phyloP scores from a whole-genome alignment of 2,888 invertebrate genomes.

The Lasius platythorax region DNA sequence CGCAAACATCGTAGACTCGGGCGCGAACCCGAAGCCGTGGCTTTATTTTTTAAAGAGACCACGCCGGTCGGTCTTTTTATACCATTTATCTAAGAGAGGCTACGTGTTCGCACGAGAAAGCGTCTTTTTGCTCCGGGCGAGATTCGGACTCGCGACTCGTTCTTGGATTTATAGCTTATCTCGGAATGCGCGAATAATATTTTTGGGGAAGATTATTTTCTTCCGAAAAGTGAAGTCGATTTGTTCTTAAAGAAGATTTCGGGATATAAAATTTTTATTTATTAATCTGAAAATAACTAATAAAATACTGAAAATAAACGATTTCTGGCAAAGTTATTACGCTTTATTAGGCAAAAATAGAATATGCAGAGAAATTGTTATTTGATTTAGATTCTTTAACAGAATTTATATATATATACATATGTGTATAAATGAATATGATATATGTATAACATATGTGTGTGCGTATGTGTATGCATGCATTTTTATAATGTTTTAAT shows the following conservation, averaged over 20 bases:
- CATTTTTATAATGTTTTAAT: not conserved
- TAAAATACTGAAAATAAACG: not conserved
- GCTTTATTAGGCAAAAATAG: not conserved
- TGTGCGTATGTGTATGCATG: not conserved
- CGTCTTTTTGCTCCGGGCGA: constrained; percentile 3
- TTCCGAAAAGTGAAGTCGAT: not conserved
- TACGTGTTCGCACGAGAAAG: not conserved
- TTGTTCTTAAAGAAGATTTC: not conserved
- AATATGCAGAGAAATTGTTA: not conserved
- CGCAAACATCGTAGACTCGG: constrained; percentile 68
- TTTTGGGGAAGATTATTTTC: not conserved
- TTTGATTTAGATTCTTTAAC: not conserved
- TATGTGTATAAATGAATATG: too few species aligned
- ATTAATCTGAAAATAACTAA: not conserved
- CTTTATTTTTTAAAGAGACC: constrained; percentile 74
- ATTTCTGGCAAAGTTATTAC: not conserved
- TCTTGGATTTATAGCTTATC: not conserved
- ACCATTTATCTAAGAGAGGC: not conserved
- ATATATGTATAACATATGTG: not conserved
- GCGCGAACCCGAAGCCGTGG: constrained; percentile 50
- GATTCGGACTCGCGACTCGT: not conserved
- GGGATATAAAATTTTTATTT: not conserved
- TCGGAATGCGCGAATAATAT: not conserved
- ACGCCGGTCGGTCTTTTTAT: not conserved
- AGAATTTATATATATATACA: not conserved